phyloP scores from a whole-genome alignment of 2,888 invertebrate genomes.

The Tenthredo amoena region DNA sequence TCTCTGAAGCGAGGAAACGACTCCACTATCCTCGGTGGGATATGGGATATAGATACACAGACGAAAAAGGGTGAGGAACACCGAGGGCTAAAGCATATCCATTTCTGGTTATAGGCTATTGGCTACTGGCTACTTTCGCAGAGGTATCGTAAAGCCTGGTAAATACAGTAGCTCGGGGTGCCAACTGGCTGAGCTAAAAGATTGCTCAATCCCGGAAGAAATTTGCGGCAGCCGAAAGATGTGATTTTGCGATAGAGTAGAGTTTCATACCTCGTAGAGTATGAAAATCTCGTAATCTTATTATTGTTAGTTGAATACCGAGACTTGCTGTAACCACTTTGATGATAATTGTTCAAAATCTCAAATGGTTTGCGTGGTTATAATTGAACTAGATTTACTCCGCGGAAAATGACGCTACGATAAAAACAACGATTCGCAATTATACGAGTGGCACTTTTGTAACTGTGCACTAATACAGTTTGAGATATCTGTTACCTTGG shows the following conservation, averaged over 20 bases:
- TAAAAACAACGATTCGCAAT: neutral
- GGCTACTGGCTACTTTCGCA: slow-evolving; percentile 39
- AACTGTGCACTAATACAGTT: neutral
- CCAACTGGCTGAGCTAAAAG: slow-evolving; percentile 32
- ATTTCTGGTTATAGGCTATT: slow-evolving; percentile 45
- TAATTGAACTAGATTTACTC: neutral
- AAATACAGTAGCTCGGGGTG: slow-evolving; percentile 43
- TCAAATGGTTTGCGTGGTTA: neutral
- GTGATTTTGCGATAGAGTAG: slow-evolving; percentile 27
- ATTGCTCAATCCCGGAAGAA: slow-evolving; percentile 39
- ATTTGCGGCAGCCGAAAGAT: neutral
- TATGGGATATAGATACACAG: slow-evolving; percentile 21
- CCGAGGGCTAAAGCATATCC: slow-evolving; percentile 38
- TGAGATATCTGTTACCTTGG: neutral
- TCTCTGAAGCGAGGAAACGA: slow-evolving; percentile 43
- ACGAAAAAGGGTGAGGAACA: slow-evolving; percentile 29
- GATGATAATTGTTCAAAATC: neutral
- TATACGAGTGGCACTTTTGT: neutral
- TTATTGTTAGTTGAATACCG: neutral
- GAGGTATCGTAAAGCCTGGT: slow-evolving; percentile 43
- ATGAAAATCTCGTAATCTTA: neutral
- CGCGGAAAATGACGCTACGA: neutral
- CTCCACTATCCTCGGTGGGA: slow-evolving; percentile 38
- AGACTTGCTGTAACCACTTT: neutral
- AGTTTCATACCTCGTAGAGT: neutral